phyloP scores from a whole-genome alignment of 2,113 vertebrate genomes.

The Danionella cerebrum region DNA sequence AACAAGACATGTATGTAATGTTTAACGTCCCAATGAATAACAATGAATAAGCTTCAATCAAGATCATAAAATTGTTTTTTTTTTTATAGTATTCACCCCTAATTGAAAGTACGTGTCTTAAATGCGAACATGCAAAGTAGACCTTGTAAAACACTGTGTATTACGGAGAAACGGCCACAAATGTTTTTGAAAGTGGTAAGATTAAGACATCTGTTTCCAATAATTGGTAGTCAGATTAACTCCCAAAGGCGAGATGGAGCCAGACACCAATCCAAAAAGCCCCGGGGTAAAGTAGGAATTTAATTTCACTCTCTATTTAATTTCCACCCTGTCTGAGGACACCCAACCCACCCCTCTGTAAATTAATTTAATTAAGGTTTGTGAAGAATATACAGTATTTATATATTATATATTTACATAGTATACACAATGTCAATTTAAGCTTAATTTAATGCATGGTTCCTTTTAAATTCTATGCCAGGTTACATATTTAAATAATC shows the following conservation, averaged over 20 bases:
- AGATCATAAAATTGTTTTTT: too few species aligned
- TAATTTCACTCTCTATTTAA: neutral
- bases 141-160: too few species aligned
- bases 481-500: too few species aligned
- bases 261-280: neutral
- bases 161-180: too few species aligned
- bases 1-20: neutral
- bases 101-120: neutral
- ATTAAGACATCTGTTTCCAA: neutral
- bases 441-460: too few species aligned
- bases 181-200: too few species aligned
- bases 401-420: too few species aligned
- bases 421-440: too few species aligned
- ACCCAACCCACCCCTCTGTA: neutral
- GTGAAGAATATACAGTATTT: too few species aligned
- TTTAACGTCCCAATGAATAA: neutral
- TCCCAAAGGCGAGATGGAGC: neutral
- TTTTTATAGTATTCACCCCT: too few species aligned
- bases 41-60: too few species aligned
- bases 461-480: too few species aligned
- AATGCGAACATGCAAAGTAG: neutral
- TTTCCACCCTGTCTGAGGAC: neutral
- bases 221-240: conserved; percentile 3
- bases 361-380: neutral
- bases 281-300: neutral